phyloP scores from a whole-genome alignment of 2,888 invertebrate species.

The Brachyptera risi region DNA sequence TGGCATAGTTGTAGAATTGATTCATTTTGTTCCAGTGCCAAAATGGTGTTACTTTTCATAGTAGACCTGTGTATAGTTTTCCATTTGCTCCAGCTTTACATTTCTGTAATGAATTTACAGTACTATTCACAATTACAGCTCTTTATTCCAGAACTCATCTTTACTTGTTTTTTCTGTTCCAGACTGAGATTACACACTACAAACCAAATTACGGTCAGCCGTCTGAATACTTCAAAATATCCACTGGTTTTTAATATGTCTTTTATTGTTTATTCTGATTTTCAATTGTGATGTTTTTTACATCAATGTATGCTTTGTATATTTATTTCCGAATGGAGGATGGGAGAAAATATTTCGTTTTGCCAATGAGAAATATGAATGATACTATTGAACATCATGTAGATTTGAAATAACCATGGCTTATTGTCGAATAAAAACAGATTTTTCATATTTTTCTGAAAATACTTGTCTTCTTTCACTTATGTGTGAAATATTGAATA shows the following conservation, averaged over 20 bases:
- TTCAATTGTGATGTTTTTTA: constrained; percentile 25
- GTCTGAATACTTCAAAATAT: constrained; percentile 16
- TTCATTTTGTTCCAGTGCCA: background rate
- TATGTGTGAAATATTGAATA: too few relatives aligned
- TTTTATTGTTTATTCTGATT: constrained; percentile 20
- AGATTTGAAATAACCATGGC: background rate
- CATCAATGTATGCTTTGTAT: constrained; percentile 29
- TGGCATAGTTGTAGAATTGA: background rate
- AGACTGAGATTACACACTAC: constrained; percentile 6
- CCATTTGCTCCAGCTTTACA: too few relatives aligned
- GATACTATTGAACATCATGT: background rate
- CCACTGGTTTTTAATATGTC: constrained; percentile 16
- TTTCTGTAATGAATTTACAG: too few relatives aligned
- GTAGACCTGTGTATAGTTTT: background rate
- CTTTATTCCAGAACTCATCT: too few relatives aligned
- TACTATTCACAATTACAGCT: too few relatives aligned
- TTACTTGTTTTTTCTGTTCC: background rate
- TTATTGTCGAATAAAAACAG: constrained; percentile 10
- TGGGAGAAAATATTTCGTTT: constrained; percentile 26
- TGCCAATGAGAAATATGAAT: constrained; percentile 3
- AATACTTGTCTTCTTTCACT: too few relatives aligned
- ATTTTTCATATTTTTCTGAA: constrained; percentile 12
- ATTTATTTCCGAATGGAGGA: constrained; percentile 33
- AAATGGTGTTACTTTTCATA: background rate
- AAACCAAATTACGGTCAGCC: constrained; percentile 2